Evolutionary conservation across 1,140 invertebrate genomes (phyloP).

Genomic region (Cataglyphis hispanica): DNA sequence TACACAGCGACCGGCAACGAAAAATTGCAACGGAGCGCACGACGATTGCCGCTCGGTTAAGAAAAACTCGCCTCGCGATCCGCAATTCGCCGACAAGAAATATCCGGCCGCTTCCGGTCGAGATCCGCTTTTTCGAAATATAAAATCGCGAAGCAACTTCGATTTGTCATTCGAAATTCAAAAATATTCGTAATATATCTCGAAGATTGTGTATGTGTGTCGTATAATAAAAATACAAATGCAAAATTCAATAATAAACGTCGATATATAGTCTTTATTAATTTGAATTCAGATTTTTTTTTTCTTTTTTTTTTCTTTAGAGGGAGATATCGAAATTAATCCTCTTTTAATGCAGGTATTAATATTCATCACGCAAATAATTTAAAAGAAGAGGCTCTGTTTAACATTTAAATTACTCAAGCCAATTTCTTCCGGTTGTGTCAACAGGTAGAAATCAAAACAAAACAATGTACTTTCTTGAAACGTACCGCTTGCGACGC

Average conservation of each 20-base stretch:
- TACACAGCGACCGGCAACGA: slow-evolving; percentile 24
- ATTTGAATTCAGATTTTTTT: background rate
- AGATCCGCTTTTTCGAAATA: background rate
- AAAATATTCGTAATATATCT: background rate
- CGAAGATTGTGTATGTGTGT: background rate
- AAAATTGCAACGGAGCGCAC: slow-evolving; percentile 4
- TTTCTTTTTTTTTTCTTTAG: background rate
- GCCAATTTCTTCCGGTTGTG: slow-evolving; percentile 28
- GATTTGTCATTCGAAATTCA: background rate
- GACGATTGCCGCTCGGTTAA: slow-evolving; percentile 31
- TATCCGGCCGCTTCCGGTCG: slow-evolving; percentile 20
- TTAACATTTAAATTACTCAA: background rate
- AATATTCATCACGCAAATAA: background rate
- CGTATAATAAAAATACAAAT: background rate
- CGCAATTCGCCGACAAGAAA: slow-evolving; percentile 39
- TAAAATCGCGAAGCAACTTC: background rate
- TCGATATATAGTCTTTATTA: background rate
- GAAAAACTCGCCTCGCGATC: slow-evolving; percentile 40
- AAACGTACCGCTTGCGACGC: slow-evolving; percentile 59
- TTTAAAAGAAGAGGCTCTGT: slow-evolving; percentile 11
- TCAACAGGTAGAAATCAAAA: slow-evolving; percentile 67
- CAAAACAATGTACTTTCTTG: slow-evolving; percentile 73
- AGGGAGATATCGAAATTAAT: background rate
- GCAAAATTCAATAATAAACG: no score
- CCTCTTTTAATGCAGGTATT: background rate